These are phyloP conservation scores for Halesus radiatus DNA, from an alignment of 1,140 invertebrate species.

Conservation along the genomic window DNA sequence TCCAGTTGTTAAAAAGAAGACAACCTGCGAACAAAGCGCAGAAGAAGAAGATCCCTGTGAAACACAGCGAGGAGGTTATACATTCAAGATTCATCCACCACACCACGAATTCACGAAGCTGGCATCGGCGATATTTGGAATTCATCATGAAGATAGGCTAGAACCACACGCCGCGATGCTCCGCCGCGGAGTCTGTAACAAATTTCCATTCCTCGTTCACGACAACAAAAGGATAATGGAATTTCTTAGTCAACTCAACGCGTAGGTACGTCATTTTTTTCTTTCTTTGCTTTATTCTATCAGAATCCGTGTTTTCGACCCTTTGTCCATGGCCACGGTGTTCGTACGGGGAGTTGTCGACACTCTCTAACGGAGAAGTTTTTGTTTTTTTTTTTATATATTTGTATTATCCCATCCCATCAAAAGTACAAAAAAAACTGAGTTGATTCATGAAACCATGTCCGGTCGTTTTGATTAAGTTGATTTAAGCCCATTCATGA, in stretches of 20 bases:
- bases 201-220: constrained; percentile 53
- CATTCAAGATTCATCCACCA: constrained; percentile 38
- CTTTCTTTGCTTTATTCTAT: constrained; percentile 39
- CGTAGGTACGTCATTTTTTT: constrained; percentile 32
- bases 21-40: constrained; percentile 11
- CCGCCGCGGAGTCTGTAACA: constrained; percentile 41
- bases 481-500: background rate
- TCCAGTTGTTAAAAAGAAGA: background rate
- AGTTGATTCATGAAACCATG: constrained; percentile 1
- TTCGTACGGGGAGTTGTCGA: constrained; percentile 42
- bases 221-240: constrained; percentile 56
- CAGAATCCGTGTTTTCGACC: constrained; percentile 53
- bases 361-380: constrained; percentile 42
- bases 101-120: constrained; percentile 48
- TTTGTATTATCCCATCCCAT: background rate
- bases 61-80: background rate
- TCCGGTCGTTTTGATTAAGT: constrained; percentile 5
- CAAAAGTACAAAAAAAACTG: background rate
- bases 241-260: constrained; percentile 53
- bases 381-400: background rate
- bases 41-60: background rate
- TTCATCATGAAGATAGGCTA: constrained; percentile 52
- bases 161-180: constrained; percentile 32
- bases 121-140: constrained; percentile 50
- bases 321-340: constrained; percentile 43